phyloP scores from a whole-genome alignment of 30 jellyfish, hydroid and myxozoan genomes.

The Pseudorhiza aurosa region DNA sequence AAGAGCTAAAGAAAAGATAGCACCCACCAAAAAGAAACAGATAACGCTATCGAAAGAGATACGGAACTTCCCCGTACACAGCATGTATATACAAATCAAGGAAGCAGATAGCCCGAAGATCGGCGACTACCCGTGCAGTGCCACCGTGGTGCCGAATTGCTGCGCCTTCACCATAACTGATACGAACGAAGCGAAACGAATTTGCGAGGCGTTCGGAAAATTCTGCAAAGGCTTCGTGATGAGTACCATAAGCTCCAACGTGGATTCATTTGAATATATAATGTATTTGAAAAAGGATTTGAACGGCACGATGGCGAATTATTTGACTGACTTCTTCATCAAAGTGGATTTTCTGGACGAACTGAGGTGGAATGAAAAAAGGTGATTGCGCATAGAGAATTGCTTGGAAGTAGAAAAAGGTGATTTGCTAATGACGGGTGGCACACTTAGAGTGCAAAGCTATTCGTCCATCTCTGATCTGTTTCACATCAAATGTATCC shows the following conservation, averaged over 20 bases:
- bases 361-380: slow-evolving; percentile 61
- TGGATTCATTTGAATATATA: slow-evolving; percentile 52
- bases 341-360: slow-evolving; percentile 64
- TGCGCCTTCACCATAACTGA: slow-evolving; percentile 82
- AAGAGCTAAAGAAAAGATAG: neutral
- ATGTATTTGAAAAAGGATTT: slow-evolving; percentile 67
- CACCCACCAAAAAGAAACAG: slow-evolving; percentile 8
- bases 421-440: too few relatives aligned
- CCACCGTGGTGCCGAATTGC: slow-evolving; percentile 67
- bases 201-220: slow-evolving; percentile 77
- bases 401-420: neutral
- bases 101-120: slow-evolving; percentile 83
- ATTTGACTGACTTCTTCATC: slow-evolving; percentile 75
- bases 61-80: slow-evolving; percentile 43
- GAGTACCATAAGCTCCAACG: slow-evolving; percentile 66
- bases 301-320: slow-evolving; percentile 66
- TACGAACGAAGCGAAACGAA: slow-evolving; percentile 69
- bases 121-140: slow-evolving; percentile 85
- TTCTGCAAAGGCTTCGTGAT: slow-evolving; percentile 84
- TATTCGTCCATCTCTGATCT: too few relatives aligned
- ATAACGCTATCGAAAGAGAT: slow-evolving; percentile 42
- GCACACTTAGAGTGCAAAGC: too few relatives aligned
- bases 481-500: too few relatives aligned
- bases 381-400: slow-evolving; percentile 1
- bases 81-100: slow-evolving; percentile 76